A percentile compares a stretch with the other conserved stretches of the same genome.
phyloP scores from a whole-genome alignment of 2,797 vertebrate genomes.

The Pseudocheirus occidentalis region DNA sequence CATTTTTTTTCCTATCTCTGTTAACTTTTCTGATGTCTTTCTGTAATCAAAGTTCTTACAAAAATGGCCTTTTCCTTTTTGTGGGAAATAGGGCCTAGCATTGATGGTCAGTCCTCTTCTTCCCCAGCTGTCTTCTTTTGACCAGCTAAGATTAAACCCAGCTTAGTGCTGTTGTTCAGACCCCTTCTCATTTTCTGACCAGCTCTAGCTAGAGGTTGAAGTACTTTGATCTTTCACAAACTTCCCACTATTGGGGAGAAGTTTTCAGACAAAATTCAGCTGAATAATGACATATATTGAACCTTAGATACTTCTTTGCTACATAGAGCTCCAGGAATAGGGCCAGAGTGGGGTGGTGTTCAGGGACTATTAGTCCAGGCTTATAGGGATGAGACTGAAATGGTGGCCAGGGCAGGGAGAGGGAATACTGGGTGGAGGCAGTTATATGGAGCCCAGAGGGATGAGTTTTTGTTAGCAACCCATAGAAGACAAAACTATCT shows the following conservation, averaged over 20 bases:
- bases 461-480: not conserved
- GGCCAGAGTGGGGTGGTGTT: not conserved
- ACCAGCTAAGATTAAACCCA: not conserved
- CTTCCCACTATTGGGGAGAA: not conserved
- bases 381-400: not conserved
- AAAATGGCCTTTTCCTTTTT: not conserved
- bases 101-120: not conserved
- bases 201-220: not conserved
- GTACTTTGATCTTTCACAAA: not conserved
- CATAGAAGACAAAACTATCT: no score
- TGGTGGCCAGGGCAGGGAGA: not conserved
- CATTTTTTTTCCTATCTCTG: not conserved
- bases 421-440: not conserved
- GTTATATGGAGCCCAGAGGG: not conserved
- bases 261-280: not conserved
- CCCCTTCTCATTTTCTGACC: not conserved
- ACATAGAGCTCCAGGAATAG: not conserved
- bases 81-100: not conserved
- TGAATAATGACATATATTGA: not conserved
- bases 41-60: not conserved
- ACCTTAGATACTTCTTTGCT: not conserved
- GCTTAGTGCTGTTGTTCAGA: not conserved
- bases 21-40: not conserved
- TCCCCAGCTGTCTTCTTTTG: not conserved
- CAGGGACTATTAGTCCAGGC: not conserved